Evolutionary conservation across 2,797 vertebrate species (phyloP), one percentile per base, ranked within the genome.

Genomic region (Phrynocephalus guinanensis): DNA sequence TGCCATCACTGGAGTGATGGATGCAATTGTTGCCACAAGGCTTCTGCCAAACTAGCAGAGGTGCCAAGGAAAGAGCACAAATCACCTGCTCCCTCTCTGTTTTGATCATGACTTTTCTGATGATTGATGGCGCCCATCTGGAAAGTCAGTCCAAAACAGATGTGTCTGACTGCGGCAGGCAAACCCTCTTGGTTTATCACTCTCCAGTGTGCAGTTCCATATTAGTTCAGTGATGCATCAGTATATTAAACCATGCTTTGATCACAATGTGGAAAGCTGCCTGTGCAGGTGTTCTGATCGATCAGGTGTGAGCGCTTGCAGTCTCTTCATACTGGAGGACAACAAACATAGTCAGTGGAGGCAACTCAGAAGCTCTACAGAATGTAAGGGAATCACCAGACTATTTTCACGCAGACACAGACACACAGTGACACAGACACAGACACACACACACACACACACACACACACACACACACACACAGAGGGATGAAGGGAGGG

Each of bases 121-220:
- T 73, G 52, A 80, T 38, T 73, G 52, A 33, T 80, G n/a, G 76
- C 24, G 22, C 67, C 68, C 38, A 73, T 84, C 76, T 80, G 76
- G 85, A 71, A 73, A 88, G 30, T 16, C 75, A 63, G 50, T 38
- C 26, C 18, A 24, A 87, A 88, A 72, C 82, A 66, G 38, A 84
- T 73, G 68, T 88, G 20, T 56, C 38, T 48, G 50, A 83, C 66
- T 33, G 38, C 16, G 28, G 50, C 26, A 66, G 68, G 20, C 73
- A 87, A 48, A 71, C 20, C 9, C 16, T 16, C 33, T 22, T 70
- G 71, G 75, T 79, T 73, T 83, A 48, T 52, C 67, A 30, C n/a
- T 79, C 26, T 26, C 82, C 50, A 71, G 72, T 63, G 82, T 48
- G 60, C 75, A 48, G 68, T 68, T 63, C 33, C 48, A 24, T 30